Evolutionary conservation across 2,888 invertebrate species (phyloP), one percentile per base, ranked within the genome.

Genomic region (Andrena minutula): DNA sequence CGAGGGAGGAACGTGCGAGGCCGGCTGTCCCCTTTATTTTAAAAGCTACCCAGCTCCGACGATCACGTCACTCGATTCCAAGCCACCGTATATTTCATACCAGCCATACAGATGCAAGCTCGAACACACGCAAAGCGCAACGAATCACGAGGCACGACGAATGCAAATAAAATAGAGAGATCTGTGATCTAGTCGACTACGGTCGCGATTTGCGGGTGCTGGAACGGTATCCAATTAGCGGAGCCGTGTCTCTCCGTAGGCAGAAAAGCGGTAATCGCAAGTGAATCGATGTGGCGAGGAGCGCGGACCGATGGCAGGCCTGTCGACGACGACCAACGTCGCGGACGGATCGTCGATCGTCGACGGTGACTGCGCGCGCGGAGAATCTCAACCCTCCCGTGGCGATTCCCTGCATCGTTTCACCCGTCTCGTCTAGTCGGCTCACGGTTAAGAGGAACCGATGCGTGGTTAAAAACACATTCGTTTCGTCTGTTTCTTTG

Each of bases 291-390:
- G 47, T 58, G 65, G 64, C 72, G 61, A 51, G 30, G 66, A 63
- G 77, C 51, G 73, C 66, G 72, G 56, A 66, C 75, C 70, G 75
- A 77, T 78, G 85, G 75, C 75, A 71, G 85, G 86, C 88, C 88
- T 88, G 86, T 89, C 89, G 89, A 88, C 88, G 86, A 77, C 83
- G 82, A 81, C 61, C 68, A 47, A 41, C 41, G 41, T 41, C 41
- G 41, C 41, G 41, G 41, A 41, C 41, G 41, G 41, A 41, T 41
- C 41, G 41, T 41, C 16, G 41, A 41, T 41, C 41, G 41, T 41
- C 41, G 41, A 41, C 41, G 41, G 41, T 41, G 16, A 16, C 41
- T 41, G 35, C 41, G 41, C 41, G 16, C 41, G 41, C 41, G 41
- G 16, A 41, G 12, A 4, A 41, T 41, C n/a, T 41, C 41, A 16